Evolutionary conservation across 2,113 vertebrate genomes (phyloP).

Genomic region (Gymnobelideus leadbeateri): DNA sequence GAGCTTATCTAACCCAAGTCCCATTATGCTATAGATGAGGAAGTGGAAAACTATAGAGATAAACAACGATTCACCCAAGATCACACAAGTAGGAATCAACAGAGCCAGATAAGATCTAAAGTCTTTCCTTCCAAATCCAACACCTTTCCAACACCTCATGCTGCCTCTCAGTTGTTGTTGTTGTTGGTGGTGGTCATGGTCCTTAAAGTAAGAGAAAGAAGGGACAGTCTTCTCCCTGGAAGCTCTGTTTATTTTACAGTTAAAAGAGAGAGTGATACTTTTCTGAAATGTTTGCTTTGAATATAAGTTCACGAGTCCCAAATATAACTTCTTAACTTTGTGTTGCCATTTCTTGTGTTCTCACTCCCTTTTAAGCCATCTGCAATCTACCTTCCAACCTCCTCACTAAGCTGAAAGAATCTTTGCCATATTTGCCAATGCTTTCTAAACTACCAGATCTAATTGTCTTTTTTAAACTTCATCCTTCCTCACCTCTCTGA

Average conservation of each 20-base stretch:
- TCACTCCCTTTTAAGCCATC: background rate
- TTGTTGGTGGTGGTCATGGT: too few species aligned
- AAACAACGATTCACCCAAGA: background rate
- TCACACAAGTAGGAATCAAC: background rate
- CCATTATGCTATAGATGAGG: background rate
- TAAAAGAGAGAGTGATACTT: too few species aligned
- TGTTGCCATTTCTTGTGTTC: background rate
- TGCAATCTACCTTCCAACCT: background rate
- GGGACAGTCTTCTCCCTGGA: background rate
- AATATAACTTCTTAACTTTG: background rate
- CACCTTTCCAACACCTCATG: background rate
- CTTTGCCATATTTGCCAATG: too few species aligned
- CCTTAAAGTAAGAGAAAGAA: background rate
- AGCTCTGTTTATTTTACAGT: too few species aligned
- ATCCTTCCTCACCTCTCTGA: background rate
- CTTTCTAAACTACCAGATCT: background rate
- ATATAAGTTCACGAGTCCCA: background rate
- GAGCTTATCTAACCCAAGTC: background rate
- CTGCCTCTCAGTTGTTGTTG: too few species aligned
- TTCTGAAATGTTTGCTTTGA: too few species aligned
- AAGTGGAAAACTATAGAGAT: background rate
- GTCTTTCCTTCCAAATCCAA: background rate
- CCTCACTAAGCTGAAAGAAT: background rate
- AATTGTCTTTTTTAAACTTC: background rate
- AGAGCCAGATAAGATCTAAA: background rate